These are phyloP conservation scores for Serilophus lunatus DNA, from an alignment of 2,113 vertebrate species.

Conservation along the genomic window DNA sequence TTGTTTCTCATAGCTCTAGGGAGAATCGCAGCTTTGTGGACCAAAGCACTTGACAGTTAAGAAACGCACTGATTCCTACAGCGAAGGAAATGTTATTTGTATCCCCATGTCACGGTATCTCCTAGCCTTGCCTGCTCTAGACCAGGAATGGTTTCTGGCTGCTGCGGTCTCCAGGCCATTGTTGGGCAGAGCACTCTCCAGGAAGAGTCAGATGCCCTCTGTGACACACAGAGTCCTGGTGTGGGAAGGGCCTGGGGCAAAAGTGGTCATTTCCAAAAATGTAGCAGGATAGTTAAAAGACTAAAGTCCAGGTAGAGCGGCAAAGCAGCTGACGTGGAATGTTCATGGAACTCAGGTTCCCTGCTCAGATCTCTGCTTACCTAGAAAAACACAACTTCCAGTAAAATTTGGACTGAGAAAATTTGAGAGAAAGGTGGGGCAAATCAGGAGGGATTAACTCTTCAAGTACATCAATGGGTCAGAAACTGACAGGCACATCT, in stretches of 20 bases:
- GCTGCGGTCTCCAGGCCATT: not conserved
- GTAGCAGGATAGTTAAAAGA: not conserved
- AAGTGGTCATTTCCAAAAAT: not conserved
- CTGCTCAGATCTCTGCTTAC: not conserved
- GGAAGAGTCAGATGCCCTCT: not conserved
- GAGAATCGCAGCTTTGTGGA: not conserved
- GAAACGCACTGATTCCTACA: not conserved
- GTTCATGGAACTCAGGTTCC: not conserved
- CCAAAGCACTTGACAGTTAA: not conserved
- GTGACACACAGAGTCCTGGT: rapidly evolving
- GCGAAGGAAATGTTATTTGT: not conserved
- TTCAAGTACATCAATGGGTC: not conserved
- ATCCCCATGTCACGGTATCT: rapidly evolving
- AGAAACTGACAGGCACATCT: not conserved
- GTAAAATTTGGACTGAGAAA: not conserved
- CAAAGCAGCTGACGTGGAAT: not conserved
- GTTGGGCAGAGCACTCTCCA: not conserved
- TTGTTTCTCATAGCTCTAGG: not conserved
- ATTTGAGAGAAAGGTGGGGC: not conserved
- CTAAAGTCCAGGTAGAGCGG: not conserved
- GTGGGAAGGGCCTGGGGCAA: not conserved
- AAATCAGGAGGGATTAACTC: not conserved
- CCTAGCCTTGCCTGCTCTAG: not conserved
- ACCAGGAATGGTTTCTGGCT: not conserved
- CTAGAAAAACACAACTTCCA: not conserved